These are phyloP conservation scores for Toxotes jaculatrix DNA, from an alignment of 2,113 vertebrate genomes.

Conservation along the genomic window DNA sequence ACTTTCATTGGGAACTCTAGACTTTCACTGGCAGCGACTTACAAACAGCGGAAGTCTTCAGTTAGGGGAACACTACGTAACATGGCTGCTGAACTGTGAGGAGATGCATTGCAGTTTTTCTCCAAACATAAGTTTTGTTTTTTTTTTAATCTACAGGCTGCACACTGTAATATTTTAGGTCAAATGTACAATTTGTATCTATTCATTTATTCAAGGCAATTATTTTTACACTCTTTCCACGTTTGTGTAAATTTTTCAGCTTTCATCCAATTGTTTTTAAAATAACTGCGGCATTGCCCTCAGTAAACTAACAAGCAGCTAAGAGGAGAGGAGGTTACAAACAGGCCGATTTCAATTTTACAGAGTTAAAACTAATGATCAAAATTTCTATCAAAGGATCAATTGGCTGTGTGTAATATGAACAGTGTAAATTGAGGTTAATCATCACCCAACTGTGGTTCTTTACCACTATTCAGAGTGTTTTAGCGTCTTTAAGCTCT, in stretches of 20 bases:
- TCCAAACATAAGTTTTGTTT: background rate
- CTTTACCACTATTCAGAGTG: background rate
- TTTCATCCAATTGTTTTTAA: background rate
- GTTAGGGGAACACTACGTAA: background rate
- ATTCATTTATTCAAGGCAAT: background rate
- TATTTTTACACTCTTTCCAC: background rate
- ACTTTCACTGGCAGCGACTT: background rate
- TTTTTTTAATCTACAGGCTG: background rate
- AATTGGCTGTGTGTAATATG: too few relatives aligned
- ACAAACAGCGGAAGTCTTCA: background rate
- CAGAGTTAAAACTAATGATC: background rate
- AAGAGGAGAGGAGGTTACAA: background rate
- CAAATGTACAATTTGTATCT: background rate
- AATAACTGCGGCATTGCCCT: background rate
- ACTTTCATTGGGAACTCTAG: background rate
- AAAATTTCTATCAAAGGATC: too few relatives aligned
- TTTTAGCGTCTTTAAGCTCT: background rate
- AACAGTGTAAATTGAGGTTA: too few relatives aligned
- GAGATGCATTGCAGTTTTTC: background rate
- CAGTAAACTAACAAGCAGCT: constrained; percentile 14
- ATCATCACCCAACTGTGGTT: background rate
- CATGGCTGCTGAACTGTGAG: background rate
- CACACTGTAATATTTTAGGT: background rate
- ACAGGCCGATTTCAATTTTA: background rate
- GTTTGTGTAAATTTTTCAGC: background rate